Evolutionary conservation across 1,140 invertebrate genomes (phyloP).

Genomic region (Diorhabda elongata): DNA sequence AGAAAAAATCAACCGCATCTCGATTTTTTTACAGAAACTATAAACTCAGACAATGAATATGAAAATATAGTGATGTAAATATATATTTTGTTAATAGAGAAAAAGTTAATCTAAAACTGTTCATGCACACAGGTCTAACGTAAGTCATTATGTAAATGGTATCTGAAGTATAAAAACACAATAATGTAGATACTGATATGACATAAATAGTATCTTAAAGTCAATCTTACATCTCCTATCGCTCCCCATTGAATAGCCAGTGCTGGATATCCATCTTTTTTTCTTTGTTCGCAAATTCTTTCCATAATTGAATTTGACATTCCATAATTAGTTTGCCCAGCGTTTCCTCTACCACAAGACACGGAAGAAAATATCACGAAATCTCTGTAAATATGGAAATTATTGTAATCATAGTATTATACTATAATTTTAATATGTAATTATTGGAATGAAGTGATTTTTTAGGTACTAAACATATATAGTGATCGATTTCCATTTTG

Average conservation of each 20-base stretch:
- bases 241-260: slow-evolving; percentile 70
- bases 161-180: not conserved
- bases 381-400: slow-evolving; percentile 24
- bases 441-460: not conserved
- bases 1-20: too few relatives aligned
- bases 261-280: slow-evolving; percentile 57
- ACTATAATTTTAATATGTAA: not conserved
- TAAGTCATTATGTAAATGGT: too few relatives aligned
- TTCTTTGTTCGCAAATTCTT: slow-evolving; percentile 61
- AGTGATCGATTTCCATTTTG: too few relatives aligned
- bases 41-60: too few relatives aligned
- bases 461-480: too few relatives aligned
- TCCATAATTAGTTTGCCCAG: slow-evolving; percentile 86
- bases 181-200: slow-evolving; percentile 4
- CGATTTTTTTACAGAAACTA: too few relatives aligned
- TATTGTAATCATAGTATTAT: not conserved
- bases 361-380: slow-evolving; percentile 85
- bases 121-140: too few relatives aligned
- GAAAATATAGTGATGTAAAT: too few relatives aligned
- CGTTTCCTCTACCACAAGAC: slow-evolving; percentile 82
- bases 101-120: too few relatives aligned
- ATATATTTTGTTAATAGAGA: too few relatives aligned
- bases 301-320: slow-evolving; percentile 72
- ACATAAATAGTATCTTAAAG: not conserved
- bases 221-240: slow-evolving; percentile 57